Evolutionary conservation across 2,797 vertebrate species (phyloP).

Genomic region (Acestrorhynchus altus): DNA sequence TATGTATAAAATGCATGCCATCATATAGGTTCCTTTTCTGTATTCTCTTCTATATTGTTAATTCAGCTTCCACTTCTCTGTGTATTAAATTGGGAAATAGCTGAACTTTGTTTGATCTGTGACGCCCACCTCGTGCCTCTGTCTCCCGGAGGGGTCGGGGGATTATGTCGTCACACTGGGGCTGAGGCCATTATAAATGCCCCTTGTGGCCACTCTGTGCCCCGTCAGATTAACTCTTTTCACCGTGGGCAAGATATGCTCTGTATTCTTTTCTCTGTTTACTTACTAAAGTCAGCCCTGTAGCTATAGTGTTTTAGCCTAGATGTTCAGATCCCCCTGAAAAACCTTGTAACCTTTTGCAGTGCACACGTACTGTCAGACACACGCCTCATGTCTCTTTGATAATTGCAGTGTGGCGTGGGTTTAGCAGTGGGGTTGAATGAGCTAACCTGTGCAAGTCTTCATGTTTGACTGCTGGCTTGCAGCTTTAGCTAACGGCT

Average conservation of each 20-base stretch:
- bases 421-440: slow-evolving; percentile 43
- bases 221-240: slow-evolving; percentile 79
- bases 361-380: slow-evolving; percentile 48
- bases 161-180: slow-evolving; percentile 80
- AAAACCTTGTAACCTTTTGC: slow-evolving; percentile 64
- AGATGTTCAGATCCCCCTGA: slow-evolving; percentile 74
- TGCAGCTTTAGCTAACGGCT: slow-evolving; percentile 46
- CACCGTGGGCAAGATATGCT: slow-evolving; percentile 73
- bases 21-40: background rate
- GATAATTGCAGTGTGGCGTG: slow-evolving; percentile 70
- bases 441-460: slow-evolving; percentile 54
- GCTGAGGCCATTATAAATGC: slow-evolving; percentile 81
- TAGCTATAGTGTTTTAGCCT: slow-evolving; percentile 49
- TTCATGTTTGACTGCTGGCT: slow-evolving; percentile 53
- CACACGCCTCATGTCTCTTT: slow-evolving; percentile 73
- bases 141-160: slow-evolving; percentile 65
- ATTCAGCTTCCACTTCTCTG: slow-evolving; percentile 46
- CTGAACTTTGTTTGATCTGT: slow-evolving; percentile 77
- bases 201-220: slow-evolving; percentile 75
- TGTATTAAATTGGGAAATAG: slow-evolving; percentile 56
- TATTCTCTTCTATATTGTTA: background rate
- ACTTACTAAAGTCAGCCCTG: slow-evolving; percentile 67
- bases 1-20: background rate
- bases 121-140: slow-evolving; percentile 63
- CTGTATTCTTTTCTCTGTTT: slow-evolving; percentile 66